Evolutionary conservation across 1,140 invertebrate genomes (phyloP).

Genomic region (Thaumetopoea pityocampa): DNA sequence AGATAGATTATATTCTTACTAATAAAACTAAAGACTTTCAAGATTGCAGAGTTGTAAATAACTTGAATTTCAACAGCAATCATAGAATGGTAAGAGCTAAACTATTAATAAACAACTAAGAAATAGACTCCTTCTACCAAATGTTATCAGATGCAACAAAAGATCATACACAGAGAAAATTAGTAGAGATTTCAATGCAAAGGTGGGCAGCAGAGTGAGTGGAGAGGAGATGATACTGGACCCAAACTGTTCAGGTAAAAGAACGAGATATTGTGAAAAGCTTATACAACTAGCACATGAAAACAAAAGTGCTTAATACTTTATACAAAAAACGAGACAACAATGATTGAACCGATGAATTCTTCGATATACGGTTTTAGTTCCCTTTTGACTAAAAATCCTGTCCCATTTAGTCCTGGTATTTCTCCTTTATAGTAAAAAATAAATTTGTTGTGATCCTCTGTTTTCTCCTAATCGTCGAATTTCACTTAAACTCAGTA

Average conservation of each 20-base stretch:
- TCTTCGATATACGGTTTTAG: no score
- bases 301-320: conserved; percentile 20
- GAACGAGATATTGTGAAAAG: conserved; percentile 17
- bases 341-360: conserved; percentile 21
- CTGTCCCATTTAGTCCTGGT: no score
- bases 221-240: conserved; percentile 22
- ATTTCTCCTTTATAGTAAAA: no score
- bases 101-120: not conserved
- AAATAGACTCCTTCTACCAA: not conserved
- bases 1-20: conserved; percentile 2
- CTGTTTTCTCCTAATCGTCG: no score
- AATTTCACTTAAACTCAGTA: no score
- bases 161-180: conserved; percentile 17
- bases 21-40: conserved; percentile 1
- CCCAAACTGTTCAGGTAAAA: conserved; percentile 10
- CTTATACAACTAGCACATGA: conserved; percentile 19
- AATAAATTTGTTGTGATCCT: no score
- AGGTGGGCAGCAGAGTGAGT: conserved; percentile 4
- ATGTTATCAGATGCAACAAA: no score
- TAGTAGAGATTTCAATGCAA: conserved; percentile 15
- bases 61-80: not conserved
- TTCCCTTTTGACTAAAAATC: no score
- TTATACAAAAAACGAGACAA: conserved; percentile 9
- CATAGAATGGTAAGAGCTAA: conserved; percentile 2
- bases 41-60: conserved; percentile 1